A percentile compares a stretch with the other conserved stretches of the same genome.
phyloP scores from a whole-genome alignment of 2,888 invertebrate genomes.

The Pterostichus niger region DNA sequence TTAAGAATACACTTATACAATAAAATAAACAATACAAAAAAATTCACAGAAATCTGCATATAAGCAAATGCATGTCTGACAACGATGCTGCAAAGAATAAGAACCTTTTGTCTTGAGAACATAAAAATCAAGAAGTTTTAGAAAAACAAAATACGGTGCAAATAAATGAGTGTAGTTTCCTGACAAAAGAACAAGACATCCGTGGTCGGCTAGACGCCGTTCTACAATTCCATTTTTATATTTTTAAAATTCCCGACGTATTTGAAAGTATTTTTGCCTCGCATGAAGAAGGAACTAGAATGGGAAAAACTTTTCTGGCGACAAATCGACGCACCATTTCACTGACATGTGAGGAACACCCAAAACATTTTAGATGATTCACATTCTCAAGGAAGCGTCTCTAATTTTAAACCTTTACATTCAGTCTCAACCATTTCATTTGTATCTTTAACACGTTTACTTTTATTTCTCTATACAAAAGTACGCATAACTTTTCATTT shows the following conservation, averaged over 20 bases:
- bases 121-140: conserved; percentile 8
- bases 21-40: not conserved
- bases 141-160: conserved; percentile 42
- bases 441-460: too few species aligned
- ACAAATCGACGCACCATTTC: conserved; percentile 39
- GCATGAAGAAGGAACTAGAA: not conserved
- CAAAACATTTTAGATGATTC: conserved; percentile 18
- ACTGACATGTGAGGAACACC: conserved; percentile 27
- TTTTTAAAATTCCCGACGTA: conserved; percentile 33
- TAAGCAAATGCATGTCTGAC: not conserved
- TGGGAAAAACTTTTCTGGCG: conserved; percentile 25
- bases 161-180: conserved; percentile 31
- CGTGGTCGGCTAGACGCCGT: not conserved
- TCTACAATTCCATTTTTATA: conserved; percentile 13
- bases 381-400: not conserved
- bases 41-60: not conserved
- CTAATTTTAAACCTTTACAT: too few species aligned
- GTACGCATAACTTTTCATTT: too few species aligned
- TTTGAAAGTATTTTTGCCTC: conserved; percentile 2
- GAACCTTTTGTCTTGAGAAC: conserved; percentile 9
- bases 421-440: too few species aligned
- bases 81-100: not conserved
- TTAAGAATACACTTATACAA: too few species aligned
- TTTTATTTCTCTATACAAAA: too few species aligned
- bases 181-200: conserved; percentile 34